These are phyloP conservation scores for Cassiopea xamachana DNA, from an alignment of 30 jellyfish, hydroid and myxozoan species.

Conservation along the genomic window DNA sequence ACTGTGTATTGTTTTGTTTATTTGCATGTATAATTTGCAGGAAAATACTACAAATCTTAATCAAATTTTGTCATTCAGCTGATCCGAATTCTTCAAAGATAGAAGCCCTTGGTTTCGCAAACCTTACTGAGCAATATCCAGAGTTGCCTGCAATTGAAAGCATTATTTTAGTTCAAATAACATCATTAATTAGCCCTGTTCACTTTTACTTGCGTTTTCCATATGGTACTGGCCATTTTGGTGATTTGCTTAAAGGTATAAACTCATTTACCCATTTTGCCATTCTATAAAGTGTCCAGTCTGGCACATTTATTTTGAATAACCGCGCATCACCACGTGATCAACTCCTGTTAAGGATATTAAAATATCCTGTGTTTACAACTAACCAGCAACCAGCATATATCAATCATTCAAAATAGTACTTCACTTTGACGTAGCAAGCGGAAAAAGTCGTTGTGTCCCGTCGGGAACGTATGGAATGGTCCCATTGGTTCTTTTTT, in stretches of 20 bases:
- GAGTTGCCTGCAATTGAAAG: constrained; percentile 74
- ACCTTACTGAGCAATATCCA: constrained; percentile 11
- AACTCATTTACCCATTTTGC: neutral
- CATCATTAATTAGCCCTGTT: constrained; percentile 77
- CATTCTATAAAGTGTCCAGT: neutral
- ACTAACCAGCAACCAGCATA: no score
- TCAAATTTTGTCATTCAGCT: neutral
- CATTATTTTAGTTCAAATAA: constrained; percentile 82
- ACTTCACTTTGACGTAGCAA: no score
- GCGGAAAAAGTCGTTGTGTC: no score
- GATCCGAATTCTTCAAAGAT: constrained; percentile 10
- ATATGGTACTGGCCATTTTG: constrained; percentile 67
- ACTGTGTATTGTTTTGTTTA: no score
- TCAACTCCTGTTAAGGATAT: no score
- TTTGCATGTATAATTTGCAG: neutral
- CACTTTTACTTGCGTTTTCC: constrained; percentile 94
- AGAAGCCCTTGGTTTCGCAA: constrained; percentile 64
- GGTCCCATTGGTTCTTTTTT: no score
- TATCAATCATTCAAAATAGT: no score
- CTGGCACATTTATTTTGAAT: neutral
- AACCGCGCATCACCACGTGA: neutral
- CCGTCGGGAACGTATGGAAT: no score
- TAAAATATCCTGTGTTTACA: no score
- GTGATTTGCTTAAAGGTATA: constrained; percentile 31
- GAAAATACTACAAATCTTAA: neutral